A percentile compares a stretch with the other conserved stretches of the same genome.
Conservation (phyloP, 2,797 vertebrate species). For the Choloepus didactylus region DNA sequence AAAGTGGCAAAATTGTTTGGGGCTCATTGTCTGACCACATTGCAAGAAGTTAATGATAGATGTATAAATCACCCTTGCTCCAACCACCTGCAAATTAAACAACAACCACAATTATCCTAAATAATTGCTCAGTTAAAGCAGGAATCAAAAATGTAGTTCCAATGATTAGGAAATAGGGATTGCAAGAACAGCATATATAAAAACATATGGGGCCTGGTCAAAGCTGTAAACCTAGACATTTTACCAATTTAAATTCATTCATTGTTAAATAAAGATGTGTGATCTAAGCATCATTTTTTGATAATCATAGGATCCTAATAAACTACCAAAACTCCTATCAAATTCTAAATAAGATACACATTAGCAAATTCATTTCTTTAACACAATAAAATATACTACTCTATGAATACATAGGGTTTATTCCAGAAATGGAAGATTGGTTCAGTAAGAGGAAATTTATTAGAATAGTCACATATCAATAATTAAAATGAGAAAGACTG, state of each 20-base stretch:
- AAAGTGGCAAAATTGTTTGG: background rate
- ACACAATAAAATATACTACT: background rate
- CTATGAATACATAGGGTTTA: background rate
- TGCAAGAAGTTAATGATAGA: conserved; percentile 11
- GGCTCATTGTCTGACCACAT: background rate
- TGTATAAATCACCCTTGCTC: background rate
- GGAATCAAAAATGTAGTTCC: background rate
- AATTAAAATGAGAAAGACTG: background rate
- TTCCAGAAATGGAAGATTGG: background rate
- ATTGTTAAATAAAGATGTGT: background rate
- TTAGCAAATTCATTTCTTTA: background rate
- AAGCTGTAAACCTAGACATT: background rate
- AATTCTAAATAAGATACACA: background rate
- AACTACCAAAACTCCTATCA: background rate
- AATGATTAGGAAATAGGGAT: background rate
- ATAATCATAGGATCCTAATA: background rate
- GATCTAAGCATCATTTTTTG: background rate
- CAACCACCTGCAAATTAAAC: background rate
- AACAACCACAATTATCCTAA: background rate
- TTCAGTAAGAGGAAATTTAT: background rate
- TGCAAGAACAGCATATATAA: background rate
- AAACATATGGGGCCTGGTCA: background rate
- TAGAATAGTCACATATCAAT: conserved; percentile 10
- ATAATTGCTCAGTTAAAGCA: background rate
- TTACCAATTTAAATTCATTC: background rate